Base-by-base conservation (phyloP, 2,797 vertebrate species). In the Harpagifer antarcticus region DNA sequence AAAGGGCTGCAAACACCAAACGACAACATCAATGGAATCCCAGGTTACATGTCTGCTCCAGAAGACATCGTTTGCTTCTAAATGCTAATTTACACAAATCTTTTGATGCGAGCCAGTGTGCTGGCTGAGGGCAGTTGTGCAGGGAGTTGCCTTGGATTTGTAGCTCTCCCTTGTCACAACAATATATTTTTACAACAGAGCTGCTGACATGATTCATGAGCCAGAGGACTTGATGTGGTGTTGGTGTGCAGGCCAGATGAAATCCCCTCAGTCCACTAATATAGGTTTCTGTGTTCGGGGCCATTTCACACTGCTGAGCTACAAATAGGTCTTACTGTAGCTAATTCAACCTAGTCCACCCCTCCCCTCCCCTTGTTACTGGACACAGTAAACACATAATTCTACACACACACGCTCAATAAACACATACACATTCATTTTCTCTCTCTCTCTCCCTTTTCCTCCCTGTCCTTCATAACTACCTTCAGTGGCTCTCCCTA, bases 141-240 rank as follows among this genome's bases (percentile, higher is more conserved):
- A 57, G 84, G 80, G 86, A 79, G 70, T 65, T 60, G 65, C 53
- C 50, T 82, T 80, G 66, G 75, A 88, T 83, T 79, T 84, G 76
- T 50, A 70, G 73, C 76, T 74, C 76, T 87, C 77, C 74, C 80
- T 75, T 84, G 85, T 91, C 86, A 89, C 81, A 92, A 87, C 83
- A 90, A 83, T 87, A 79, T 89, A 80, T 82, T 83, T 88, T 86
- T 75, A 89, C 81, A 76, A 68, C 77, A 49, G 82, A 78, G 85
- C 79, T 59, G 81, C 76, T 85, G 89, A 91, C 89, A 89, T 88
- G 88, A 91, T 91, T 92, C 88, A 91, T 79, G 88, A 87, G 82
- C 83, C 79, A 54, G 76, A 80, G 76, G 79, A 72, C 81, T 81
- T 88, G 90, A 88, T 90, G 89, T 87, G 87, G 89, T 87, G 76